These are phyloP conservation scores for Pampus argenteus DNA, from an alignment of 2,797 vertebrate genomes.

Conservation along the genomic window DNA sequence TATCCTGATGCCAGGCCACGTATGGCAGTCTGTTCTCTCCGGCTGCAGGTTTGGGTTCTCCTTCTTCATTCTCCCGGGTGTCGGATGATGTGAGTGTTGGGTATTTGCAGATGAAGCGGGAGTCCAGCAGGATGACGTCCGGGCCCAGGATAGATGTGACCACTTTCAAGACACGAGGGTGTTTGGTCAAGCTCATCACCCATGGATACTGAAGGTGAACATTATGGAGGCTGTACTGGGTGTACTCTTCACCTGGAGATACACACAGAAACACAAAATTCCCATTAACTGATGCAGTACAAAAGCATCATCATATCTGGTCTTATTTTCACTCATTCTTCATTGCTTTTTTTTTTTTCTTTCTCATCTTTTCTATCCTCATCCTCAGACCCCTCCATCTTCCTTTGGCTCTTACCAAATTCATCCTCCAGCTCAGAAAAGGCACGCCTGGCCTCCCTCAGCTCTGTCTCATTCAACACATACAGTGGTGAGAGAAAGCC, in stretches of 20 bases:
- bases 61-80: slow-evolving; percentile 1
- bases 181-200: slow-evolving; percentile 80
- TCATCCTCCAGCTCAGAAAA: slow-evolving; percentile 82
- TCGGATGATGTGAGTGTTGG: slow-evolving; percentile 57
- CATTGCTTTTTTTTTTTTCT: not conserved
- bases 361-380: not conserved
- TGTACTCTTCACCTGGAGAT: slow-evolving; percentile 80
- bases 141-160: slow-evolving; percentile 79
- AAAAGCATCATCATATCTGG: not conserved
- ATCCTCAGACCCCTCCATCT: not conserved
- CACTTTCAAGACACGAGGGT: slow-evolving; percentile 75
- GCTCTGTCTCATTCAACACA: slow-evolving; percentile 76
- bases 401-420: slow-evolving; percentile 77
- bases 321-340: not conserved
- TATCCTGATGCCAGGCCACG: slow-evolving; percentile 90
- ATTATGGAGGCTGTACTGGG: slow-evolving; percentile 87
- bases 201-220: slow-evolving; percentile 82
- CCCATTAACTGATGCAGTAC: not conserved
- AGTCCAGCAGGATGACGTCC: slow-evolving; percentile 86
- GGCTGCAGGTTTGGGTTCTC: not conserved
- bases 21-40: slow-evolving; percentile 70
- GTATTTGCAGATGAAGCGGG: slow-evolving; percentile 89
- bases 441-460: slow-evolving; percentile 73
- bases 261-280: not conserved
- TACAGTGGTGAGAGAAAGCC: slow-evolving; percentile 81